phyloP scores from a whole-genome alignment of 2,797 vertebrate genomes.

The Sebastes umbrosus region DNA sequence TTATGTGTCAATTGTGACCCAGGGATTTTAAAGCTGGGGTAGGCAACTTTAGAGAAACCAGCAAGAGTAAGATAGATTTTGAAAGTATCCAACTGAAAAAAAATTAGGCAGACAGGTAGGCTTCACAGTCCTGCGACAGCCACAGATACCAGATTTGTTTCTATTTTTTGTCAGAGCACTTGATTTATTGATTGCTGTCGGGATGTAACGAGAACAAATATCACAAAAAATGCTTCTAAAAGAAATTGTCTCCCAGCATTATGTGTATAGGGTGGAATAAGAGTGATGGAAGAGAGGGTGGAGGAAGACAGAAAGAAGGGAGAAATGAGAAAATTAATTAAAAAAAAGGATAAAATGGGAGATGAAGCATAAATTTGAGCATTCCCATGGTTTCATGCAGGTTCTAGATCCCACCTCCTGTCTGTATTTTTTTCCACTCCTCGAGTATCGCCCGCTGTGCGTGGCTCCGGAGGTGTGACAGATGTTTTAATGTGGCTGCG shows the following conservation, averaged over 20 bases:
- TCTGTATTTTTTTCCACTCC: background rate
- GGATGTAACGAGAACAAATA: background rate
- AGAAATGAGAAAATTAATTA: background rate
- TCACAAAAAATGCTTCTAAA: background rate
- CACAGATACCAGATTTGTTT: background rate
- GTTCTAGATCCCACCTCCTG: background rate
- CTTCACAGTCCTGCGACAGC: background rate
- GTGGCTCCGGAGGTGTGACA: conserved; percentile 64
- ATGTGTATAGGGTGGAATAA: background rate
- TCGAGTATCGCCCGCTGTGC: background rate
- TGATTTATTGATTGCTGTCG: background rate
- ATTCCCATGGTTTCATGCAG: background rate
- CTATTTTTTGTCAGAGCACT: background rate
- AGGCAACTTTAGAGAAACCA: no score
- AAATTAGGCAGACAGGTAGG: no score
- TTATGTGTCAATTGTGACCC: no score
- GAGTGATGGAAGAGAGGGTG: background rate
- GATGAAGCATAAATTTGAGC: background rate
- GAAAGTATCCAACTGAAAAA: no score
- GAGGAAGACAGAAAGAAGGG: background rate
- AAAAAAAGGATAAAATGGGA: background rate
- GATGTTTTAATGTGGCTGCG: conserved; percentile 72
- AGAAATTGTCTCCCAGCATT: background rate
- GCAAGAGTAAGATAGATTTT: no score
- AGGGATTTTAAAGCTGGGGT: no score